Evolutionary conservation across 2,888 invertebrate genomes (phyloP).

Genomic region (Chydorus sphaericus): DNA sequence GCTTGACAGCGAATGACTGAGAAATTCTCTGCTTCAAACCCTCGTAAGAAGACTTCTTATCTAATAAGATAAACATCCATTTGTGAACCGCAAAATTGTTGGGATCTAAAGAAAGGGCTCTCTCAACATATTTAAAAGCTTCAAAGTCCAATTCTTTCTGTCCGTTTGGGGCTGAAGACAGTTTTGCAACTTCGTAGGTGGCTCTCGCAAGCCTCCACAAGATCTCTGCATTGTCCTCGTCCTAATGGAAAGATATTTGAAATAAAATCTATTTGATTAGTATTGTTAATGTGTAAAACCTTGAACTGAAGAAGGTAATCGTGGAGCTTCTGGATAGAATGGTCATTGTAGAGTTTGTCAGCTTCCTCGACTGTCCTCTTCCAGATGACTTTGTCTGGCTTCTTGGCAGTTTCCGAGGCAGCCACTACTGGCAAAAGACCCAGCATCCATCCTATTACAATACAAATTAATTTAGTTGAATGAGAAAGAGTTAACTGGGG

Average conservation of each 20-base stretch:
- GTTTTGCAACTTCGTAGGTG: constrained; percentile 58
- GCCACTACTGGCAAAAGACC: neutral
- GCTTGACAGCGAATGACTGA: constrained; percentile 54
- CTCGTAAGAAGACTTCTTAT: constrained; percentile 53
- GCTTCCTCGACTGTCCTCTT: constrained; percentile 30
- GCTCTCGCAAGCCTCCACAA: constrained; percentile 70
- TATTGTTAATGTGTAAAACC: no score
- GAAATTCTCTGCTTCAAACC: constrained; percentile 59
- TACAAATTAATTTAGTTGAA: no score
- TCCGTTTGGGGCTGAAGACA: constrained; percentile 39
- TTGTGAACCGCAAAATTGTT: constrained; percentile 45
- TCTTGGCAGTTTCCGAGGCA: neutral
- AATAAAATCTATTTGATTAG: no score
- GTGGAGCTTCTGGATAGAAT: constrained; percentile 47
- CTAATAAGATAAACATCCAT: constrained; percentile 56
- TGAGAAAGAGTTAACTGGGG: no score
- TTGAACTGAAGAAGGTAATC: constrained; percentile 41
- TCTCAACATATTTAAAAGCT: constrained; percentile 46
- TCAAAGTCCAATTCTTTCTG: constrained; percentile 45
- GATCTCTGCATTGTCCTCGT: constrained; percentile 48
- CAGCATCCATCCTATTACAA: constrained; percentile 4
- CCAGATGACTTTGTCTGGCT: neutral
- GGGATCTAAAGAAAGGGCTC: constrained; percentile 42
- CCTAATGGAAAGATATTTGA: constrained; percentile 34
- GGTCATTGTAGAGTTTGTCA: constrained; percentile 48